Percentiles rank a stretch among this genome's conserved stretches.
phyloP scores from a whole-genome alignment of 2,797 vertebrate species.

The Gila robusta region DNA sequence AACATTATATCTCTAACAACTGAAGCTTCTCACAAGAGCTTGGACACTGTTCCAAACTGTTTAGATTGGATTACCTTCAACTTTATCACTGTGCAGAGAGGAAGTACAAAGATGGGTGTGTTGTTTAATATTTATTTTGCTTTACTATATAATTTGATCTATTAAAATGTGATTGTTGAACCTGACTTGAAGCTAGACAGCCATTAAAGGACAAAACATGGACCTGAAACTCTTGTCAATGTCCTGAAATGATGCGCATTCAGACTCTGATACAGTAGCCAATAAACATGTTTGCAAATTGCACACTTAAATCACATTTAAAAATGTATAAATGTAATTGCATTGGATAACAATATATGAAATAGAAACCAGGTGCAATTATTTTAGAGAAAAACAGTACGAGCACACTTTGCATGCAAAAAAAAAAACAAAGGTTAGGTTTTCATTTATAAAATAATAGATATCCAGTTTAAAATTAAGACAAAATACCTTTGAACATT shows the following conservation, averaged over 20 bases:
- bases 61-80: background rate
- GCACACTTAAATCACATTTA: background rate
- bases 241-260: background rate
- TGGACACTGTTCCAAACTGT: background rate
- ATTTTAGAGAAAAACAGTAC: background rate
- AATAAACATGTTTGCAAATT: background rate
- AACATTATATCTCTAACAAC: background rate
- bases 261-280: background rate
- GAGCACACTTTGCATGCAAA: background rate
- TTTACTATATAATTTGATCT: background rate
- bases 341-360: background rate
- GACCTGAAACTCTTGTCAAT: background rate
- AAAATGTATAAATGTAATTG: background rate
- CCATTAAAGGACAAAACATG: background rate
- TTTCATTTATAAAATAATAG: background rate
- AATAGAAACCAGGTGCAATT: background rate
- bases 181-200: background rate
- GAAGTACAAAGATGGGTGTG: background rate
- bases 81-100: background rate
- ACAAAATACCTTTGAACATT: background rate
- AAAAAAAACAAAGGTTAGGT: background rate
- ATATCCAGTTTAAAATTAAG: background rate
- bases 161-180: background rate
- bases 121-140: background rate
- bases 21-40: background rate